Evolutionary conservation across 2,113 vertebrate species (phyloP).

Genomic region (Chaetura pelagica): DNA sequence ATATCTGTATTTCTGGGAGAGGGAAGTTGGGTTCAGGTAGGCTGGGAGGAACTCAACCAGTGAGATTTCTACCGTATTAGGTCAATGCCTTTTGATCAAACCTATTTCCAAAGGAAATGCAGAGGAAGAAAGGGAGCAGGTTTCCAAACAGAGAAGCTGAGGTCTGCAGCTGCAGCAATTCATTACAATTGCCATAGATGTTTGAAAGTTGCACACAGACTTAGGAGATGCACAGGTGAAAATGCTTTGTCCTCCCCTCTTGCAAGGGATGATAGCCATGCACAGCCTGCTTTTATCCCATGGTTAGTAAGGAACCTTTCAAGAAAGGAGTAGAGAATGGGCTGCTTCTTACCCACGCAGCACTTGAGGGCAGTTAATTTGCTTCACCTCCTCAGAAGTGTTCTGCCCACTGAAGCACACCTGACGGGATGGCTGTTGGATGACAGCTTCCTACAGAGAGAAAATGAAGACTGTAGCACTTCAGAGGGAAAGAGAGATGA

Average conservation of each 20-base stretch:
- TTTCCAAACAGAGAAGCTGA: neutral
- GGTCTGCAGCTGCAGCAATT: neutral
- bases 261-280: accelerated
- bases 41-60: neutral
- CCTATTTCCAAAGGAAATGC: neutral
- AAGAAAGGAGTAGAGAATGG: neutral
- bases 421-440: neutral
- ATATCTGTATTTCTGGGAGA: neutral
- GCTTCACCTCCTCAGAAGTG: neutral
- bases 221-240: neutral
- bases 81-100: neutral
- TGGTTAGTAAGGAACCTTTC: neutral
- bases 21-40: neutral
- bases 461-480: neutral
- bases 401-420: neutral
- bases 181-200: neutral
- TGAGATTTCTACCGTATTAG: neutral
- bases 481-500: neutral
- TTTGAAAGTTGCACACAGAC: neutral
- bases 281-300: neutral
- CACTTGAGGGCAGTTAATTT: neutral
- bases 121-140: neutral
- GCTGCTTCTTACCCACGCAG: neutral
- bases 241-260: neutral
- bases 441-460: neutral